Percentiles rank a stretch among this genome's conserved stretches.
Conservation (phyloP, 2,888 invertebrate species). For the Alsophila aescularia region DNA sequence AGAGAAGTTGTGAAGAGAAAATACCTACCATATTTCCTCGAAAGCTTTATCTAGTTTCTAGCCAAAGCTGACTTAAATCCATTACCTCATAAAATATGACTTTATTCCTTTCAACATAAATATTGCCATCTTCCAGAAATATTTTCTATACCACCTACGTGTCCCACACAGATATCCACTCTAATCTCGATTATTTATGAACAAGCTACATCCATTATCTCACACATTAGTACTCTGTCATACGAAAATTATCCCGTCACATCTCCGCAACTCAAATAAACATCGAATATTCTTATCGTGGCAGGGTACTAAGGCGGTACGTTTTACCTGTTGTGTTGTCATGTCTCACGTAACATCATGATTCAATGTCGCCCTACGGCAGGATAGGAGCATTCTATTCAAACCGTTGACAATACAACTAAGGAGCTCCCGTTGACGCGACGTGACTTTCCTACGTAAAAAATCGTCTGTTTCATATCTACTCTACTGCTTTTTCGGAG, state of each 20-base stretch:
- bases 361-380: constrained; percentile 41
- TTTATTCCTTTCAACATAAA: constrained; percentile 4
- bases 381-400: constrained; percentile 56
- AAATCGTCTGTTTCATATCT: constrained; percentile 36
- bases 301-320: constrained; percentile 2
- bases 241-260: background rate
- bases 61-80: constrained; percentile 2
- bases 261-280: constrained; percentile 1
- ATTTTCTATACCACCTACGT: constrained; percentile 2
- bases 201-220: background rate
- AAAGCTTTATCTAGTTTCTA: constrained; percentile 7
- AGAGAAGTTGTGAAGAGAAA: no score
- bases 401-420: constrained; percentile 57
- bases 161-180: constrained; percentile 4
- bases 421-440: constrained; percentile 48
- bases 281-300: constrained; percentile 4
- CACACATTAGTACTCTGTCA: constrained; percentile 4
- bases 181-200: constrained; percentile 12
- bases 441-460: constrained; percentile 52
- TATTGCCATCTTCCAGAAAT: constrained; percentile 1
- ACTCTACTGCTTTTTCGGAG: constrained; percentile 7
- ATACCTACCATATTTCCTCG: background rate
- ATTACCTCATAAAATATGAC: constrained; percentile 17
- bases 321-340: constrained; percentile 7
- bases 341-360: constrained; percentile 23